Base-by-base conservation (phyloP, 1,140 invertebrate genomes). In the Stenopsyche tienmushanensis region DNA sequence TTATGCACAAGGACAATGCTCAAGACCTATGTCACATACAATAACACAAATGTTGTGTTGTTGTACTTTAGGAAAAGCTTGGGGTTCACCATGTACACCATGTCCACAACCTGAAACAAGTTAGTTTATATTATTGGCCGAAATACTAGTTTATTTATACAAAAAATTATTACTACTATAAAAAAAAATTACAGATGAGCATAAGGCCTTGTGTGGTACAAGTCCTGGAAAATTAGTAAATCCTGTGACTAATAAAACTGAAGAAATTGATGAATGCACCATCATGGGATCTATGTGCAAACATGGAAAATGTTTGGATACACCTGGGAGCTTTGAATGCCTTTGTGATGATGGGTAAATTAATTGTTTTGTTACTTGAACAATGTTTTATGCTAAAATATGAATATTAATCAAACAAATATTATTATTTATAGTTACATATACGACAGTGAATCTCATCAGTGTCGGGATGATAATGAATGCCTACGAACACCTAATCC, bases 1-100 rank as follows among this genome's bases (percentile, higher is more conserved):
- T 21, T 91, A 86, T 73, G 85, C 86, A n/a, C 71, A 72, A 0
- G 85, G 83, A 29, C 78, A 80, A 34, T 94, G 91, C 73, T 79
- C 86, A 3, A 82, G 85, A 41, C 85, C 91, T 0, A 89, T 94
- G 84, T 84, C 88, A 13, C 84, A 87, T 18, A 85, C 88, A 18
- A 88, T 93, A 74, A 94, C 92, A 1, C 85, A 86, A 73, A 91
- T 92, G 84, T 78, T 92, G 21, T 95, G 93, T 72, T 96, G 93
- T 73, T 96, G 93, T 78, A 91, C 90, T 0, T 90, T 94, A 82
- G 93, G 92, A 0, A 84, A 84, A 67, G 93, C 89, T 0, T 96
- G 93, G 93, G 91, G 91, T 1, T 82, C 82, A 45, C 87, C 87
- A 0, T 95, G 93, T 75, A 84, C 89, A 72, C 83, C 83, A 7